phyloP scores from a whole-genome alignment of 1,140 invertebrate species.

The Drosophila seguyi region DNA sequence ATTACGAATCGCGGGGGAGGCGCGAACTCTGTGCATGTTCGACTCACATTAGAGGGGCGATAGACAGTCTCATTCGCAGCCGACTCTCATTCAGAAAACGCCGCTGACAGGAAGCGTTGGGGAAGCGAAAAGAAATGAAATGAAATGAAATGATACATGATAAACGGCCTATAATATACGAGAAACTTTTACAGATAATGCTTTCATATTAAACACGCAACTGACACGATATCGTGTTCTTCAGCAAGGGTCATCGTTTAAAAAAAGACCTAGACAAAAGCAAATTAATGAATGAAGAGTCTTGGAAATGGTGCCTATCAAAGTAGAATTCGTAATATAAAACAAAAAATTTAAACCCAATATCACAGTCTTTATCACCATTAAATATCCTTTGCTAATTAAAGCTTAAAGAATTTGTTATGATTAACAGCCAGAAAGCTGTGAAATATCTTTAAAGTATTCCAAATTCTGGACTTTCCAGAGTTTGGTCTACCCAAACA shows the following conservation, averaged over 20 bases:
- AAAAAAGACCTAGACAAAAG: conserved; percentile 5
- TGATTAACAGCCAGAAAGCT: neutral
- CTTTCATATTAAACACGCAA: conserved; percentile 51
- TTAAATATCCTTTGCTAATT: neutral
- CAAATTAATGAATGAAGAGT: conserved; percentile 4
- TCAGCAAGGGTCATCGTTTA: conserved; percentile 29
- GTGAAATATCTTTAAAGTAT: conserved; percentile 17
- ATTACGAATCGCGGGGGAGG: conserved; percentile 39
- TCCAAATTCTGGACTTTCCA: conserved; percentile 9
- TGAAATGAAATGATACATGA: conserved; percentile 66
- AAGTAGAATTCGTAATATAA: conserved; percentile 6
- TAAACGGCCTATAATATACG: conserved; percentile 44
- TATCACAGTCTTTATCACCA: neutral
- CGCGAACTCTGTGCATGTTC: conserved; percentile 61
- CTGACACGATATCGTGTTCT: conserved; percentile 22
- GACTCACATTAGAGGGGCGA: conserved; percentile 66
- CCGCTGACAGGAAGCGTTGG: conserved; percentile 60
- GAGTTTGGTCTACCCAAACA: conserved; percentile 9
- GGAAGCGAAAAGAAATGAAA: conserved; percentile 37
- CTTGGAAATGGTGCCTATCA: conserved; percentile 1
- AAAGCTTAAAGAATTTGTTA: conserved; percentile 1
- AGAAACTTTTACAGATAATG: conserved; percentile 59
- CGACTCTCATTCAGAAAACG: conserved; percentile 16
- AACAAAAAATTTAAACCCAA: neutral
- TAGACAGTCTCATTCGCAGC: conserved; percentile 21